Conservation (phyloP, 2,113 vertebrate species). For the Hirundichthys speculiger region DNA sequence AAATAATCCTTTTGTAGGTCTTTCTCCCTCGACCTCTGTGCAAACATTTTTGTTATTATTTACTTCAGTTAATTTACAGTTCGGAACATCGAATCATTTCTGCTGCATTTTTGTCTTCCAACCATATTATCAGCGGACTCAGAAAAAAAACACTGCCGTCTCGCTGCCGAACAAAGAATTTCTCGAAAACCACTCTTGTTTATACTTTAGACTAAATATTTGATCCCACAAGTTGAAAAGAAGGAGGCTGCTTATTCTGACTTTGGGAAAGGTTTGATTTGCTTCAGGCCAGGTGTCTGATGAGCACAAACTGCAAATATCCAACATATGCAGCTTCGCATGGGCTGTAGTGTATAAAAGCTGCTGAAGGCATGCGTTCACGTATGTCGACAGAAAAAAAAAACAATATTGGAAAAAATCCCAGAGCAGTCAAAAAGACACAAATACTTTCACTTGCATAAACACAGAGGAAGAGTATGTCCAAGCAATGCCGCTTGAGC, state of each 20-base stretch:
- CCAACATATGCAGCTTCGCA: constrained; percentile 27
- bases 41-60: no score
- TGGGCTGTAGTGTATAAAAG: no score
- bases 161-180: constrained; percentile 34
- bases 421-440: constrained; percentile 16
- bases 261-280: constrained; percentile 42
- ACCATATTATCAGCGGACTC: constrained; percentile 20
- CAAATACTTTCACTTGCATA: constrained; percentile 7
- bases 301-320: no score
- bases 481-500: constrained; percentile 23
- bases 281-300: constrained; percentile 20
- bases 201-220: constrained; percentile 70
- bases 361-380: neutral
- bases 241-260: constrained; percentile 33
- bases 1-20: no score
- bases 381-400: neutral
- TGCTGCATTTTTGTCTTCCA: constrained; percentile 3
- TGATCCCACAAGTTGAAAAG: constrained; percentile 45
- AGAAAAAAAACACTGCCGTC: constrained; percentile 23
- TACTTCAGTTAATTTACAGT: no score
- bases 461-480: constrained; percentile 20
- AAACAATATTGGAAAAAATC: constrained; percentile 20
- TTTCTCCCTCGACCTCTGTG: no score
- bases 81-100: no score
- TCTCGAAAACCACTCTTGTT: constrained; percentile 56